These are phyloP conservation scores for Ptilodon capucinus DNA, from an alignment of 2,888 invertebrate species.

Conservation along the genomic window DNA sequence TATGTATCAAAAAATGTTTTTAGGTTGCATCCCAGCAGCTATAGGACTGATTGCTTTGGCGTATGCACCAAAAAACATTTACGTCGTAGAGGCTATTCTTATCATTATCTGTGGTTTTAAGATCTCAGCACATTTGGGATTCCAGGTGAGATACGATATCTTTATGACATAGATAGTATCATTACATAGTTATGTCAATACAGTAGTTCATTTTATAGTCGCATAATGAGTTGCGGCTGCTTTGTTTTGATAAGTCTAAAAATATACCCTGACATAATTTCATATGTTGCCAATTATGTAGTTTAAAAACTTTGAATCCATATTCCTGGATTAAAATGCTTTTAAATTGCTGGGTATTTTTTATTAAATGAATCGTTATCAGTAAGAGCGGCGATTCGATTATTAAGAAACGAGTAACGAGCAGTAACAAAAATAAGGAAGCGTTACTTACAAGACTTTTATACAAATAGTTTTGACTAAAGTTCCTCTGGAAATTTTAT, in stretches of 20 bases:
- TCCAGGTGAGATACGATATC: conserved; percentile 68
- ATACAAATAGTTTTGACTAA: too few species aligned
- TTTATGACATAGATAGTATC: neutral
- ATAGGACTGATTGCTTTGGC: conserved; percentile 81
- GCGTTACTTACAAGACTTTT: too few species aligned
- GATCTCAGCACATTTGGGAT: conserved; percentile 84
- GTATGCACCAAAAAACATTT: conserved; percentile 73
- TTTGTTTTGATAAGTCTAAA: neutral
- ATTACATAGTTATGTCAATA: neutral
- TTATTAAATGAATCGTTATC: too few species aligned
- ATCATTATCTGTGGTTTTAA: conserved; percentile 84
- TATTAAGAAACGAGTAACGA: too few species aligned
- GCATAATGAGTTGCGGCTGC: neutral
- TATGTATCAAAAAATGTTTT: too few species aligned
- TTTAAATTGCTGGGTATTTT: too few species aligned
- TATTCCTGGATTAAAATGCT: too few species aligned
- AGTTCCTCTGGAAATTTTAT: too few species aligned
- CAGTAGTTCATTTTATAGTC: conserved; percentile 2
- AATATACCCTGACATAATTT: neutral
- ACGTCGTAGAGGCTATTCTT: conserved; percentile 80
- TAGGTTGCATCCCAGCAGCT: conserved; percentile 82
- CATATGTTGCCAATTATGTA: neutral
- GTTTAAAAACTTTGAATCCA: too few species aligned
- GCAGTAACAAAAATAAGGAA: too few species aligned
- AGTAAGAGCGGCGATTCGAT: too few species aligned